Evolutionary conservation across 2,797 vertebrate genomes (phyloP), one percentile per base, ranked within the genome.

Genomic region (Poeciliopsis presidionis): DNA sequence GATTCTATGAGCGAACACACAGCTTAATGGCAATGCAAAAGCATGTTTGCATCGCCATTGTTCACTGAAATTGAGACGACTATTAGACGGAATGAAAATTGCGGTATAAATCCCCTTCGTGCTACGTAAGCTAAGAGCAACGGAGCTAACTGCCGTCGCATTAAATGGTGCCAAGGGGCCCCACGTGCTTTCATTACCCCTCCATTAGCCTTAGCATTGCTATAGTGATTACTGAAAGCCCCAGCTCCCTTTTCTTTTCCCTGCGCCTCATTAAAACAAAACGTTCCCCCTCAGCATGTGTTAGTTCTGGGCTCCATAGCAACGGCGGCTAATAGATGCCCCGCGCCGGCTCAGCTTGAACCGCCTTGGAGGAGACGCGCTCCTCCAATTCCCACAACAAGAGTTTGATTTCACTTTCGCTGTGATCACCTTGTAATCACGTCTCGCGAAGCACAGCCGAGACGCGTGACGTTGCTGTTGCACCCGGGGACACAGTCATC

Each of bases 161-260:
- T 39, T 39, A 73, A 14, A 74, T 61, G 59, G 67, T 75, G 80
- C 87, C 79, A 84, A 45, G 53, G 78, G 78, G 79, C 61, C 85
- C 39, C 67, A 46, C n/a, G 81, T 79, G 71, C 47, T 83, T 53
- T 83, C 87, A 88, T 85, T 88, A 84, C 77, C 63, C 72, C 71
- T 43, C 76, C 65, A 86, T 87, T 87, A 86, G 69, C 78, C 73
- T 82, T 84, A 86, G 61, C 75, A 87, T 89, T 85, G 80, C 51
- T 72, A 73, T 75, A 79, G 69, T 86, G 76, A 83, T 77, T 88
- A 81, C 72, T 72, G 75, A 51, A 30, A 86, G 87, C 83, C 75
- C 80, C 84, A 81, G 70, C 76, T 86, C 78, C 76, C 79, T 73
- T 69, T 78, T 16, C 30, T 28, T 18, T 33, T 33, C 78, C 76